A percentile compares a stretch with the other conserved stretches of the same genome.
phyloP scores from a whole-genome alignment of 92 coral and sea anemone species.

The Paragorgia papillata region DNA sequence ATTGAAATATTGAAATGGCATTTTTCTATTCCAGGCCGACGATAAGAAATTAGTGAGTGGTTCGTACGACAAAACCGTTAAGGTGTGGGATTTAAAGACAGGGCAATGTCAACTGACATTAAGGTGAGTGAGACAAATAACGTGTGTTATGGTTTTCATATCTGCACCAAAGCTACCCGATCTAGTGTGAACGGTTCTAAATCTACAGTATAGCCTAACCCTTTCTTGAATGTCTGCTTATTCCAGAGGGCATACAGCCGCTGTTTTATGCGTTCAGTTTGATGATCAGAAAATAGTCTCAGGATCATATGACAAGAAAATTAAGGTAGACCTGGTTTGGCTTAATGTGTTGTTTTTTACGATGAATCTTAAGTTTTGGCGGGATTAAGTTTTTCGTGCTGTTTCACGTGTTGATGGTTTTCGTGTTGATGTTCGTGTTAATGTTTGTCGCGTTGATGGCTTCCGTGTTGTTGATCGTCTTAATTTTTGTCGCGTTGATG shows the following conservation, averaged over 20 bases:
- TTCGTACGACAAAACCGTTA: slow-evolving; percentile 92
- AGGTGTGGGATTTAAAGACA: slow-evolving; percentile 98
- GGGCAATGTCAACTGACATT: slow-evolving; percentile 89
- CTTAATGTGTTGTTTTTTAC: background rate
- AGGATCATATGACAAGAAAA: slow-evolving; percentile 98
- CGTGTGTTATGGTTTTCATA: too few relatives aligned
- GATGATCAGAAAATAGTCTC: slow-evolving; percentile 97
- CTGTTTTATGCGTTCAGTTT: slow-evolving; percentile 97
- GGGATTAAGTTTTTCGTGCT: too few relatives aligned
- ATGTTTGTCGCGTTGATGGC: too few relatives aligned
- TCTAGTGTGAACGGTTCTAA: too few relatives aligned
- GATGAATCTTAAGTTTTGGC: too few relatives aligned
- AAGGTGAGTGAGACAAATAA: too few relatives aligned
- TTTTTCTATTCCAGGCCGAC: slow-evolving; percentile 79
- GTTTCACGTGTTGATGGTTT: too few relatives aligned
- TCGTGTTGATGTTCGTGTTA: too few relatives aligned
- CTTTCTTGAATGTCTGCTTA: background rate
- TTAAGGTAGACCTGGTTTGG: slow-evolving; percentile 64
- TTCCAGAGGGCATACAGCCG: slow-evolving; percentile 95
- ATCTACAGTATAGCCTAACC: background rate
- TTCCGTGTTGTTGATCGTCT: too few relatives aligned
- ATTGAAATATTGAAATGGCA: too few relatives aligned
- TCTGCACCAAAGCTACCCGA: too few relatives aligned
- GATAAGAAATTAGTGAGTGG: slow-evolving; percentile 97
- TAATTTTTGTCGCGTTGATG: too few relatives aligned